Conservation (phyloP, 2,888 invertebrate genomes). For the Synanthedon myopaeformis region DNA sequence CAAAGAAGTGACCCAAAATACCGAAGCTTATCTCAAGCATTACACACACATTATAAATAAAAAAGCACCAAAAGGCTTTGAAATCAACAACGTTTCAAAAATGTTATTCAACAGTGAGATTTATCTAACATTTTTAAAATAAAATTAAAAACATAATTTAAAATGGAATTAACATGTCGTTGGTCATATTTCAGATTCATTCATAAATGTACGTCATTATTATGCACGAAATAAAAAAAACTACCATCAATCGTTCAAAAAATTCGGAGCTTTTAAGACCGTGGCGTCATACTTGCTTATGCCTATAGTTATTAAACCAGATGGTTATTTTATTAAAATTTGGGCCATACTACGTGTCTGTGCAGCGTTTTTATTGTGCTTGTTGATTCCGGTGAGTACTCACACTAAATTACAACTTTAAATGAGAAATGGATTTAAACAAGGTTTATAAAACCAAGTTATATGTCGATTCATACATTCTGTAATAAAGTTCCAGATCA, state of each 20-base stretch:
- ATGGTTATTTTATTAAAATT: constrained; percentile 46
- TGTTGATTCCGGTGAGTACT: constrained; percentile 46
- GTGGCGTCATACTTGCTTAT: constrained; percentile 42
- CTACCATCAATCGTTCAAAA: constrained; percentile 41
- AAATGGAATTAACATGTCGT: too few species aligned
- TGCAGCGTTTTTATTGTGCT: constrained; percentile 38
- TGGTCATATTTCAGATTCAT: constrained; percentile 38
- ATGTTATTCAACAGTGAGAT: constrained; percentile 40
- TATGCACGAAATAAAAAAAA: constrained; percentile 35
- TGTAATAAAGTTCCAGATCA: too few species aligned
- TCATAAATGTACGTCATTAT: constrained; percentile 39
- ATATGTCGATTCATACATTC: too few species aligned
- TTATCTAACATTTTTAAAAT: neutral
- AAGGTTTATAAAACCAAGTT: too few species aligned
- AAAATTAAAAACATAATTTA: neutral
- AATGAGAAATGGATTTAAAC: too few species aligned
- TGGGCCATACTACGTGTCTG: constrained; percentile 44
- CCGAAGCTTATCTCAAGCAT: constrained; percentile 20
- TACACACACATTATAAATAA: constrained; percentile 12
- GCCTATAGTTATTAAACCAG: constrained; percentile 47
- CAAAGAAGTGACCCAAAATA: constrained; percentile 11
- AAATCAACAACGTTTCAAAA: constrained; percentile 22
- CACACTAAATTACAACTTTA: too few species aligned
- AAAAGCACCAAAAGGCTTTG: constrained; percentile 7
- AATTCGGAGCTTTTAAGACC: constrained; percentile 37